phyloP scores from a whole-genome alignment of 2,888 invertebrate species.

The Aphodius granarius region DNA sequence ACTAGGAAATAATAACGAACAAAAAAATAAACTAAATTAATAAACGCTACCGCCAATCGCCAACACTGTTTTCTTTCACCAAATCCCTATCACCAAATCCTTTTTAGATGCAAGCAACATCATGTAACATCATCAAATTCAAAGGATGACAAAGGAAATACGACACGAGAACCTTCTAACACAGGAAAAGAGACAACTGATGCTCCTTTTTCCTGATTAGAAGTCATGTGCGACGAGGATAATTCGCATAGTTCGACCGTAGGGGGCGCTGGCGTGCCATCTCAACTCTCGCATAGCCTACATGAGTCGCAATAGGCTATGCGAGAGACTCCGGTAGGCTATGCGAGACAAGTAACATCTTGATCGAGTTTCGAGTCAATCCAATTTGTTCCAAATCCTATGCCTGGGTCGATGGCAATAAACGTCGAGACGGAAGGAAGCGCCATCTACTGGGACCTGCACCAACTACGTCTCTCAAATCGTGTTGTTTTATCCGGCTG shows the following conservation, averaged over 20 bases:
- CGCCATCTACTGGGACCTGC: not conserved
- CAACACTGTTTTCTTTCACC: not conserved
- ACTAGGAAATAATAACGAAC: not conserved
- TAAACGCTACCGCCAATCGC: not conserved
- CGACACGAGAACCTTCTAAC: not conserved
- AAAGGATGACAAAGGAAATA: not conserved
- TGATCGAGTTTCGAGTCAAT: constrained; percentile 11
- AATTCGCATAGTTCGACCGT: not conserved
- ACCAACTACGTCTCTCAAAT: not conserved
- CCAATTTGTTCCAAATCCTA: constrained; percentile 8
- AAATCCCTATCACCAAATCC: not conserved
- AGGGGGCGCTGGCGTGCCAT: not conserved
- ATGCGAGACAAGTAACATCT: not conserved
- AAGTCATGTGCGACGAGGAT: not conserved
- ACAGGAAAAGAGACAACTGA: no score
- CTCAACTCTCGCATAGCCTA: not conserved
- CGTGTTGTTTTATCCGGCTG: not conserved
- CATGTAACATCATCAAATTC: no score
- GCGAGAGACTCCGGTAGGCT: no score
- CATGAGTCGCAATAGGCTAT: no score
- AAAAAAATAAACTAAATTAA: not conserved
- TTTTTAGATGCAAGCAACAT: not conserved
- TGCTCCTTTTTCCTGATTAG: not conserved
- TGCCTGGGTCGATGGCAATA: not conserved
- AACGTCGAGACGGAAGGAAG: not conserved